These are phyloP conservation scores for Drosophila takahashii DNA, from an alignment of 1,140 invertebrate species.

Conservation along the genomic window DNA sequence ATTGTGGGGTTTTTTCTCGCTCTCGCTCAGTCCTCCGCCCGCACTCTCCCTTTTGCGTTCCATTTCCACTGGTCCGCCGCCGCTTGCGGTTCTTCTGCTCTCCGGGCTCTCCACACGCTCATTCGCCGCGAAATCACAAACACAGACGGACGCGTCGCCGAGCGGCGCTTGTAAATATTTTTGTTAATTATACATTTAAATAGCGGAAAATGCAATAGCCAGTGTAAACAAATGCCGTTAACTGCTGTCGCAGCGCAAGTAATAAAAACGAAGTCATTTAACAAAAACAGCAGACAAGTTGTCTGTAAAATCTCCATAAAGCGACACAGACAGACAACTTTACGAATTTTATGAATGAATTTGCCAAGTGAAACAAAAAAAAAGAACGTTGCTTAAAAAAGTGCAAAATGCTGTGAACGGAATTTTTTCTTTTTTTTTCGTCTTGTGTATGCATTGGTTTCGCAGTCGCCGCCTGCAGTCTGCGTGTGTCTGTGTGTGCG, in stretches of 20 bases:
- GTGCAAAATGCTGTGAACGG: constrained; percentile 46
- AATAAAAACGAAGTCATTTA: constrained; percentile 20
- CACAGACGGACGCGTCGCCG: constrained; percentile 55
- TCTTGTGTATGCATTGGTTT: constrained; percentile 68
- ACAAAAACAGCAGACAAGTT: background rate
- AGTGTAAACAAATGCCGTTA: constrained; percentile 29
- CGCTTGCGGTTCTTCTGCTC: constrained; percentile 33
- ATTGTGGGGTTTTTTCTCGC: constrained; percentile 7
- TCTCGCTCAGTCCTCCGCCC: constrained; percentile 13
- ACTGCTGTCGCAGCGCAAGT: constrained; percentile 36
- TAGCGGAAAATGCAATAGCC: constrained; percentile 31
- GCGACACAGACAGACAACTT: constrained; percentile 30
- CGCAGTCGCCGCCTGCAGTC: constrained; percentile 26
- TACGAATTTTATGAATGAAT: constrained; percentile 72
- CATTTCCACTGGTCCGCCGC: constrained; percentile 69
- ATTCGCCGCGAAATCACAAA: constrained; percentile 67
- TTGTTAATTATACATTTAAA: constrained; percentile 37
- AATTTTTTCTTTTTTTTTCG: constrained; percentile 56
- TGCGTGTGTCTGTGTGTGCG: constrained; percentile 14
- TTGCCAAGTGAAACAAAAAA: constrained; percentile 42
- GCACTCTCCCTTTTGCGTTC: constrained; percentile 48
- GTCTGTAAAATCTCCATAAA: constrained; percentile 47
- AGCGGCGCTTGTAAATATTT: constrained; percentile 59
- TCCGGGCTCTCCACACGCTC: constrained; percentile 27
- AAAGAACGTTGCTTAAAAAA: constrained; percentile 22